phyloP scores from a whole-genome alignment of 2,888 invertebrate species.

The Nematopogon swammerdamellus region DNA sequence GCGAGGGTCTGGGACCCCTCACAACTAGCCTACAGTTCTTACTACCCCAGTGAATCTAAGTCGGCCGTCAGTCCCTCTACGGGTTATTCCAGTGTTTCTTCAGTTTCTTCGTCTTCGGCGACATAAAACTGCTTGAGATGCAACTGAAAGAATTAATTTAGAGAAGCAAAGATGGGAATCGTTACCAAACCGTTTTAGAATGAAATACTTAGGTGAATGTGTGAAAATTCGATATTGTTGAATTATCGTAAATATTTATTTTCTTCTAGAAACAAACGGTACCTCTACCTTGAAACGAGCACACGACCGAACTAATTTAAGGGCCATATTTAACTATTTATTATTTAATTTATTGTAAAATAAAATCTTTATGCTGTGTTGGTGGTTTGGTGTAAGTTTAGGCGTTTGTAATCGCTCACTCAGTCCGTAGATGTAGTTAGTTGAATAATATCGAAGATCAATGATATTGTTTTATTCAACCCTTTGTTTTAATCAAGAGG shows the following conservation, averaged over 20 bases:
- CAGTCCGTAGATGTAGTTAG: not conserved
- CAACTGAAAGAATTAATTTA: too few species aligned
- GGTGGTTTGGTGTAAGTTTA: not conserved
- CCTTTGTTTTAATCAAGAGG: too few species aligned
- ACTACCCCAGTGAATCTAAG: constrained; percentile 63
- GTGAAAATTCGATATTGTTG: too few species aligned
- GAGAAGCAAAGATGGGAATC: too few species aligned
- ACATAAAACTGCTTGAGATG: constrained; percentile 10
- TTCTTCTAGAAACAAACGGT: not conserved
- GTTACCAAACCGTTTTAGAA: too few species aligned
- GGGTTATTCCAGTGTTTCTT: constrained; percentile 46
- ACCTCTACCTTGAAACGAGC: not conserved
- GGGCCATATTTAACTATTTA: not conserved
- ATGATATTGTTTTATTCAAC: not conserved
- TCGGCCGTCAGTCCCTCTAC: constrained; percentile 55
- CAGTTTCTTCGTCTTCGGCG: constrained; percentile 30
- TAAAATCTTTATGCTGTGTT: not conserved
- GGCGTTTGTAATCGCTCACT: not conserved
- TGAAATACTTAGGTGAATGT: too few species aligned
- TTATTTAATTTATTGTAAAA: not conserved
- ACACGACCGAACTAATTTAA: not conserved
- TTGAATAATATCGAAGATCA: not conserved
- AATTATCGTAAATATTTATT: not conserved
- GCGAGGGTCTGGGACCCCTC: constrained; percentile 74
- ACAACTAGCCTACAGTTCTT: constrained; percentile 67